Evolutionary conservation across 2,888 invertebrate genomes (phyloP), one percentile per base, ranked within the genome.

Genomic region (Netelia virgata): DNA sequence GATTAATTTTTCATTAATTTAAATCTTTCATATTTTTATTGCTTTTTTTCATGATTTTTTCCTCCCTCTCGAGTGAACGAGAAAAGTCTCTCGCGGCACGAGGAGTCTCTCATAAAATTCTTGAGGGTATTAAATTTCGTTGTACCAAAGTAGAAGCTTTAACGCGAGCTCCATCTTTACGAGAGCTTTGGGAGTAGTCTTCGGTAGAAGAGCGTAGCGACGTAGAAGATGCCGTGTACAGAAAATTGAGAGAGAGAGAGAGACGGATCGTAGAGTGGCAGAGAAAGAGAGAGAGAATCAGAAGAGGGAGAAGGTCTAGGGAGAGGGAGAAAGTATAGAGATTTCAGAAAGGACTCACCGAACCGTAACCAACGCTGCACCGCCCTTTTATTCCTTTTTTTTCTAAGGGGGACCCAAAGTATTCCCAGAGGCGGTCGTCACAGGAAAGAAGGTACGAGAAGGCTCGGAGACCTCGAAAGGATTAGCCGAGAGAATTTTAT

Each of bases 121-220:
- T 76, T 72, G 66, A 70, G 59, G 41, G 64, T 57, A 75, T 83
- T 83, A 79, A 79, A 75, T 75, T 66, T 75, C 73, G 73, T 55
- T 64, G 64, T 70, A 72, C 66, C 64, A 70, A 76, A 76, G 76
- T 76, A 36, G 82, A 70, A 76, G 76, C 69, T 69, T 74, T 74
- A 80, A 80, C 80, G 53, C 59, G 70, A 43, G 47, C 47, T 59
- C 36, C 23, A 66, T 64, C 64, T 82, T 76, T 76, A 76, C 64
- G 79, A 83, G 70, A 75, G 70, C 75, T 75, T 64, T 57, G 79
- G 79, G 83, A 64, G 59, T 75, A 47, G n/a, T 59, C 36, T 47
- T 47, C 3, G 11, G 73, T 63, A 57, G 16, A n/a, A 36, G 57
- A 76, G 23, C 23, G 28, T n/a, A 70, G 43, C 55, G 55, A 64